A percentile compares a stretch with the other conserved stretches of the same genome.
These are phyloP conservation scores for Calliphora vicina DNA, from an alignment of 1,140 invertebrate species.

Conservation along the genomic window DNA sequence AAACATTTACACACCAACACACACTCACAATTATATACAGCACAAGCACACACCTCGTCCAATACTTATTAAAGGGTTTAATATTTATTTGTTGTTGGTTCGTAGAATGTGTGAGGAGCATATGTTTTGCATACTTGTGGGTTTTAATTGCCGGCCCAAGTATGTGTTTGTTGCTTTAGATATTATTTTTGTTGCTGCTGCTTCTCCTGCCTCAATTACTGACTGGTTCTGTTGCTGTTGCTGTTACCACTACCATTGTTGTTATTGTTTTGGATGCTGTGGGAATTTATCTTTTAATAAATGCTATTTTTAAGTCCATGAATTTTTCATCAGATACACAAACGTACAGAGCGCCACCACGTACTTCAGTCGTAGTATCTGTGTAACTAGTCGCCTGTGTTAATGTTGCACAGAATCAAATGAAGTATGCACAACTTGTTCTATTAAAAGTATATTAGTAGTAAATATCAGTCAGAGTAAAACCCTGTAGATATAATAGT, in stretches of 20 bases:
- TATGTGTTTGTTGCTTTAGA: background rate
- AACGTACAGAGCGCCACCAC: background rate
- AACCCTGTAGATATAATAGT: too few species aligned
- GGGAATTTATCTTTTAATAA: conserved; percentile 33
- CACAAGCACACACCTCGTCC: background rate
- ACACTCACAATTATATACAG: background rate
- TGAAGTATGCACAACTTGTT: conserved; percentile 16
- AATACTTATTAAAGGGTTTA: conserved; percentile 6
- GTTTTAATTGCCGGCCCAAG: conserved; percentile 17
- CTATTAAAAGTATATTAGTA: background rate
- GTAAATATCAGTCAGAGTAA: too few species aligned
- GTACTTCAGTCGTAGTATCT: background rate
- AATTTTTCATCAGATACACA: background rate
- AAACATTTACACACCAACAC: background rate
- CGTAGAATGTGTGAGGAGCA: background rate
- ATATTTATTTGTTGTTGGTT: background rate
- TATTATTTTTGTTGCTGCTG: background rate
- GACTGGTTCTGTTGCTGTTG: background rate
- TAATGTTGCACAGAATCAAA: background rate
- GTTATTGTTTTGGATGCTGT: conserved; percentile 5
- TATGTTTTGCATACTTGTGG: conserved; percentile 21
- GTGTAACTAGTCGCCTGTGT: background rate
- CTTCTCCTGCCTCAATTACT: background rate
- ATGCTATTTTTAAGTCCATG: conserved; percentile 18
- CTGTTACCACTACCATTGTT: background rate